Evolutionary conservation across 2,888 invertebrate species (phyloP), one percentile per base, ranked within the genome.

Genomic region (Automeris io): DNA sequence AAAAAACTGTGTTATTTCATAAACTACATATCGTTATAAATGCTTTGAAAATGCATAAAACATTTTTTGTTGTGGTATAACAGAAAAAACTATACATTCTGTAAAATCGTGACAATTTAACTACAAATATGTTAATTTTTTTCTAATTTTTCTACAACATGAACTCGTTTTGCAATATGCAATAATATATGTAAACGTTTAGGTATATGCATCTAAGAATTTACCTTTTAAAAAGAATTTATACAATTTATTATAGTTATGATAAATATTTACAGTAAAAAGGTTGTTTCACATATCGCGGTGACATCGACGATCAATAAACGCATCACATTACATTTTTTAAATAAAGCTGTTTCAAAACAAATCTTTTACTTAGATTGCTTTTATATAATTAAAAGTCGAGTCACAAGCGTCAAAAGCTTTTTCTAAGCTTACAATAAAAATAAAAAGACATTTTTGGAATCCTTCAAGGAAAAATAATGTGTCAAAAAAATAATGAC

Each of bases 91-190:
- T 8, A 29, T 2, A n/a, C 16, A 6, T 12, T 29, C 16, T 29
- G 16, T 44, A 46, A 50, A 49, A 56, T 50, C 55, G 42, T 52
- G 50, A 49, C 41, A 25, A 39, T 41, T 31, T 40, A 36, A 40
- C 36, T 36, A 39, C 39, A 34, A 54, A 46, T 32, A 42, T 60
- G 51, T 57, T 56, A 54, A 59, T 62, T 61, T 42, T 53, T 52
- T 37, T 51, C 74, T 78, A 79, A 71, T 56, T 71, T 73, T 58
- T 66, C 83, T 85, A 85, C 82, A 78, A 82, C 80, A 77, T 83
- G 82, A 83, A 83, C 79, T 74, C 76, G 47, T 78, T 72, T 13
- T 16, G 13, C 69, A 70, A 77, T 77, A 76, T 75, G 76, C 70
- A 66, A 70, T 74, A 72, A 52, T 63, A 3, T 34, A 26, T 21